These are phyloP conservation scores for Acanthurus lineatus DNA, from an alignment of 2,797 vertebrate genomes.

Conservation along the genomic window DNA sequence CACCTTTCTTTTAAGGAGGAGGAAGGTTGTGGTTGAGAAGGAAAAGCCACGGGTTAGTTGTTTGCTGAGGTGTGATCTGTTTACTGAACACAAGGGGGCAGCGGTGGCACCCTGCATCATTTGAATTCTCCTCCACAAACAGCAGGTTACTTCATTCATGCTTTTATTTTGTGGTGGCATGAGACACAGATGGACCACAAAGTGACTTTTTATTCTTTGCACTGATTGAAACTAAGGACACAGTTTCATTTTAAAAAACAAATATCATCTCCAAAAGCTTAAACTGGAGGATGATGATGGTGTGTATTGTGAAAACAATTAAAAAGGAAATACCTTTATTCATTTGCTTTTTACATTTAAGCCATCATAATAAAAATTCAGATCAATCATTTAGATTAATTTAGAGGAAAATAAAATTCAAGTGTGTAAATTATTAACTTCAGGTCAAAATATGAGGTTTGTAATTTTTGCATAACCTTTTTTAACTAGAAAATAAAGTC, in stretches of 20 bases:
- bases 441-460: too few species aligned
- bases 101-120: constrained; percentile 48
- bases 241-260: neutral
- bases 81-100: constrained; percentile 78
- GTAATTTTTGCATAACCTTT: too few species aligned
- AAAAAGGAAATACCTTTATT: neutral
- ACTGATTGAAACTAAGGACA: too few species aligned
- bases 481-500: too few species aligned
- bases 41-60: constrained; percentile 1
- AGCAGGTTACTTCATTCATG: constrained; percentile 1
- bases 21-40: constrained; percentile 3
- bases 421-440: neutral
- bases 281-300: neutral
- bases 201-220: too few species aligned
- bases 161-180: constrained; percentile 35
- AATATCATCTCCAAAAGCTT: neutral
- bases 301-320: neutral
- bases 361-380: too few species aligned
- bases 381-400: neutral
- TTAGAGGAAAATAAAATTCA: neutral
- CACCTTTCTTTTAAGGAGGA: constrained; percentile 15
- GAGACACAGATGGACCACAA: neutral
- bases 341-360: neutral
- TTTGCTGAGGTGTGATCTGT: constrained; percentile 29
- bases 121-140: constrained; percentile 34